phyloP scores from a whole-genome alignment of 2,797 vertebrate species.

The Lemur catta region DNA sequence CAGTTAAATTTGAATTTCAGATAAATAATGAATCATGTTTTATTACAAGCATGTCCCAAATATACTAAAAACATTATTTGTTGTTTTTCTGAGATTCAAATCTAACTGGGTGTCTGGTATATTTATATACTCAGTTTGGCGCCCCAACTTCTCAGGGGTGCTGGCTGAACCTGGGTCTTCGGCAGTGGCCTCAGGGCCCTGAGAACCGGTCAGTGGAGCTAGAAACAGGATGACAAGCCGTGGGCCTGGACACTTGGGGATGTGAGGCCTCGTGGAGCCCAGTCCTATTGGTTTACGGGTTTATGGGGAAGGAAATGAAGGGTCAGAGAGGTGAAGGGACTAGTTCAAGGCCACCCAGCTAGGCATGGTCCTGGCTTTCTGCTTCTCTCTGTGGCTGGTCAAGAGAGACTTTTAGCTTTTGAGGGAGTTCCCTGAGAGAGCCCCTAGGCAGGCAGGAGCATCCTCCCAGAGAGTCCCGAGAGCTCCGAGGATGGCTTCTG shows the following conservation, averaged over 20 bases:
- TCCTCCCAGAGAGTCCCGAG: neutral
- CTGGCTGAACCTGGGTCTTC: neutral
- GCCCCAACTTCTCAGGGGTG: neutral
- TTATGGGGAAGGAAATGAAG: neutral
- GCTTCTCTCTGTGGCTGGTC: neutral
- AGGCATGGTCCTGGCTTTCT: neutral
- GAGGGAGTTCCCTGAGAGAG: neutral
- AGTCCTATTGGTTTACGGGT: neutral
- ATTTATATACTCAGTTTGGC: neutral
- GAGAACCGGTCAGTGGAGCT: neutral
- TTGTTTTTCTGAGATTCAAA: conserved; percentile 5
- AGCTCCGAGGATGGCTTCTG: neutral
- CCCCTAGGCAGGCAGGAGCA: neutral
- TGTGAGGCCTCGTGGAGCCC: neutral
- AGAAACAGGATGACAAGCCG: neutral
- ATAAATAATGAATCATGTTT: neutral
- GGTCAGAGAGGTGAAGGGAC: neutral
- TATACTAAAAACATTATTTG: neutral
- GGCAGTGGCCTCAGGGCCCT: neutral
- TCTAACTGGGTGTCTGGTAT: neutral
- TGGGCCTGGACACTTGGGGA: neutral
- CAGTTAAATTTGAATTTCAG: neutral
- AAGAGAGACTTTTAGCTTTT: neutral
- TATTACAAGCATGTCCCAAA: neutral
- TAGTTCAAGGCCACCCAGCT: neutral